A percentile compares a stretch with the other conserved stretches of the same genome.
Evolutionary conservation across 2,797 vertebrate genomes (phyloP).

Genomic region (Chrysolophus pictus): DNA sequence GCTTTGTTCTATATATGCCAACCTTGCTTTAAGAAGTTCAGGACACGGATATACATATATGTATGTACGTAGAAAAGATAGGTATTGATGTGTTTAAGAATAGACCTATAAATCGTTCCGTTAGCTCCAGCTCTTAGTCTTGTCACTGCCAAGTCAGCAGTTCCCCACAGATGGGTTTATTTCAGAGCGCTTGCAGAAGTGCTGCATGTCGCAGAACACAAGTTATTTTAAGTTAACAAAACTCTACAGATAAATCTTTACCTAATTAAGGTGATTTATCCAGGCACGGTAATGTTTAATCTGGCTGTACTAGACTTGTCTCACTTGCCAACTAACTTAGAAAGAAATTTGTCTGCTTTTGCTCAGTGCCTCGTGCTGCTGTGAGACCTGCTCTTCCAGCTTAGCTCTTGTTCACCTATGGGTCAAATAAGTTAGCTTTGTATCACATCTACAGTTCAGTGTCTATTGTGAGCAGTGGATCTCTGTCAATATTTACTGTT

Average conservation of each 20-base stretch:
- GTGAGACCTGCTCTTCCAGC: not conserved
- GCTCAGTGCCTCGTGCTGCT: not conserved
- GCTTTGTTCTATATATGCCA: not conserved
- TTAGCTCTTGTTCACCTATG: not conserved
- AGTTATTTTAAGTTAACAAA: not conserved
- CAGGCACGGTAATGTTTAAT: not conserved
- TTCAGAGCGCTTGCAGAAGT: not conserved
- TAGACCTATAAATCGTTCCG: not conserved
- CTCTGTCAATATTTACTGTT: conserved; percentile 52
- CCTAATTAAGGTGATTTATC: not conserved
- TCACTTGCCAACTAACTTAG: not conserved
- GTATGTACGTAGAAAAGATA: not conserved
- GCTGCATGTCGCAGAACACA: not conserved
- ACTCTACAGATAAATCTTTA: not conserved
- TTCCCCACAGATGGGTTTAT: not conserved
- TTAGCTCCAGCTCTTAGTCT: not conserved
- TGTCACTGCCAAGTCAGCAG: not conserved
- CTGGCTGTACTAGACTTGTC: not conserved
- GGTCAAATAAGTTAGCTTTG: not conserved
- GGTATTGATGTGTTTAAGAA: not conserved
- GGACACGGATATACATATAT: not conserved
- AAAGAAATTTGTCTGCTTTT: not conserved
- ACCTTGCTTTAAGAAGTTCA: not conserved
- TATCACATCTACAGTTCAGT: not conserved
- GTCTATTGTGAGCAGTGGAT: not conserved